Conservation (phyloP, 1,140 invertebrate species). For the Reticulitermes speratus region DNA sequence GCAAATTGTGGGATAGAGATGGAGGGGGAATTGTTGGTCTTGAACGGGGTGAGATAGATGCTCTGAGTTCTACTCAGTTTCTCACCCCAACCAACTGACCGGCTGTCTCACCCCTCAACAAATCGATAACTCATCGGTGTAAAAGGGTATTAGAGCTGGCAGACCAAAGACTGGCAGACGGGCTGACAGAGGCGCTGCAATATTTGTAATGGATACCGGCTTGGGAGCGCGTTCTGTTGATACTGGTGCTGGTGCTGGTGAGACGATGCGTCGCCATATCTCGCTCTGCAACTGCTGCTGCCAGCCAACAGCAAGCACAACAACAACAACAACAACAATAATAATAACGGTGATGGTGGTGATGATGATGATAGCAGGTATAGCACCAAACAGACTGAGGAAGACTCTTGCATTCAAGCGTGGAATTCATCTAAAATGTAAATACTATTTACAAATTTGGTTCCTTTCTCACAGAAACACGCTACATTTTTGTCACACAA, state of each 20-base stretch:
- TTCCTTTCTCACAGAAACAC: too few relatives aligned
- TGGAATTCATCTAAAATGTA: too few relatives aligned
- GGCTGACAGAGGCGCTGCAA: constrained; percentile 38
- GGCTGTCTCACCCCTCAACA: background rate
- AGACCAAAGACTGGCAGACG: constrained; percentile 15
- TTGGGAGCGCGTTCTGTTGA: constrained; percentile 39
- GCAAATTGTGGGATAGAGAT: too few relatives aligned
- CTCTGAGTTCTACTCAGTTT: background rate
- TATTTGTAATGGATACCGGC: constrained; percentile 43
- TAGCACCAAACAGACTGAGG: too few relatives aligned
- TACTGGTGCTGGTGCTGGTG: background rate
- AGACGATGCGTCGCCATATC: background rate
- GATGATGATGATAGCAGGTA: too few relatives aligned
- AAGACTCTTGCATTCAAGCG: too few relatives aligned
- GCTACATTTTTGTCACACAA: too few relatives aligned
- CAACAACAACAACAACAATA: background rate
- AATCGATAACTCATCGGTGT: constrained; percentile 42
- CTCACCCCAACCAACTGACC: background rate
- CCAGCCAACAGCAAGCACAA: background rate
- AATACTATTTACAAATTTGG: too few relatives aligned
- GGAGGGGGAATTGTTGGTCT: background rate
- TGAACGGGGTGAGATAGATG: background rate
- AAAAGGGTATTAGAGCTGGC: constrained; percentile 40
- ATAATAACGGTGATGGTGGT: background rate
- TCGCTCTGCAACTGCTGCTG: background rate